These are phyloP conservation scores for Xylocopa sonorina DNA, from an alignment of 1,140 invertebrate genomes.

Conservation along the genomic window DNA sequence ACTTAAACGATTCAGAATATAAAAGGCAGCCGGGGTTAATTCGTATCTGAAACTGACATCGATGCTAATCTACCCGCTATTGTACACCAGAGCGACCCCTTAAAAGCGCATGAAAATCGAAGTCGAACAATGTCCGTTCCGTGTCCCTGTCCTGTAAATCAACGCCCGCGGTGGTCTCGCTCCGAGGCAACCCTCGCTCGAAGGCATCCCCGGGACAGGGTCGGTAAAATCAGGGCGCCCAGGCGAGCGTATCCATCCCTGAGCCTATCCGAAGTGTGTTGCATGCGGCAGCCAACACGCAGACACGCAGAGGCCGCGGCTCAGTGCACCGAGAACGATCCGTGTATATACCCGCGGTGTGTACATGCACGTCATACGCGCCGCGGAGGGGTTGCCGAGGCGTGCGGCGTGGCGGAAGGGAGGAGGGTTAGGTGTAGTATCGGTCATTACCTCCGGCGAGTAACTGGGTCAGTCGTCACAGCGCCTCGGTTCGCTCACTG, in stretches of 20 bases:
- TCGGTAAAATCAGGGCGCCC: conserved; percentile 16
- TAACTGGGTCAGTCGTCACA: conserved; percentile 82
- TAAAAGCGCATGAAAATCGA: no score
- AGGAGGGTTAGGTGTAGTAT: conserved; percentile 81
- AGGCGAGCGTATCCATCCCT: conserved; percentile 39
- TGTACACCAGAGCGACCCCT: no score
- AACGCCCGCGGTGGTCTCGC: no score
- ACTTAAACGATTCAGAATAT: no score
- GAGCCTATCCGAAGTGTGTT: conserved; percentile 46
- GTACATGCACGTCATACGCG: conserved; percentile 10
- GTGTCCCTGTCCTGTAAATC: no score
- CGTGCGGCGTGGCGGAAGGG: conserved; percentile 39
- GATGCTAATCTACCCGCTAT: no score
- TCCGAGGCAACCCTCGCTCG: no score
- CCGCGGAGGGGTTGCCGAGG: conserved; percentile 49
- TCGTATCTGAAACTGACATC: no score
- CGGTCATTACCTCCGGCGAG: conserved; percentile 82
- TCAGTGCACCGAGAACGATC: conserved; percentile 41
- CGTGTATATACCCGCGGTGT: conserved; percentile 10
- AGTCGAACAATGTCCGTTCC: no score
- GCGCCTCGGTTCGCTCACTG: conserved; percentile 77
- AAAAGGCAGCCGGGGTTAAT: no score
- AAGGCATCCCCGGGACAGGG: no score
- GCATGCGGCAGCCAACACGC: conserved; percentile 23
- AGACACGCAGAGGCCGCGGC: not conserved